Evolutionary conservation across 1,140 invertebrate genomes (phyloP), one percentile per base, ranked within the genome.

Genomic region (Procambarus virginalis): DNA sequence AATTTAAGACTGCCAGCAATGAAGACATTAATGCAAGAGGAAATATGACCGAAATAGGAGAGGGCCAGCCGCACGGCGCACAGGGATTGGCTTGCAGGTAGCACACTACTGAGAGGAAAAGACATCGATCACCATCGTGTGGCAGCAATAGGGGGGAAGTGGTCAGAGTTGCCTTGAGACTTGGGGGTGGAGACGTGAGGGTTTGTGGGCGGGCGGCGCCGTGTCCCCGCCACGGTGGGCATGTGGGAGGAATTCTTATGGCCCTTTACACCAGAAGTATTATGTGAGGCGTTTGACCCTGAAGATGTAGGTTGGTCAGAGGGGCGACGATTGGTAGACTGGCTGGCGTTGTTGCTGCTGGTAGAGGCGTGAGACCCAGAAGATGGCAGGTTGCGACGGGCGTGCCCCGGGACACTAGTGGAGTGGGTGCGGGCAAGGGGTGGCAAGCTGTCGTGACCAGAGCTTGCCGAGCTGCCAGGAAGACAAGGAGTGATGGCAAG

Each of bases 381-480:
- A n/a, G 68, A 8, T 73, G 68, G 68, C 68, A 34, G 68, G 68
- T 73, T 73, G 68, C 68, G 68, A n/a, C n/a, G 80, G 60, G 6
- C 14, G 3, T 4, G 80, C 34, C 58, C 80, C 45, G 58, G 48
- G 3, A 68, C 34, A 82, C 17, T 45, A 64, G 10, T 48, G 75
- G 84, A 55, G 51, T 51, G 73, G 46, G 51, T 45, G 22, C 76
- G 75, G 46, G 75, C 51, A 46, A 86, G 84, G 22, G 84, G 84
- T 78, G 84, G 84, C 73, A 86, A 86, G 51, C 75, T 86, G 75
- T 86, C 73, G n/a, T 73, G 73, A 12, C 84, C 84, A 55, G 84
- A 86, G 48, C 75, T 73, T 55, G 84, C 84, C 3, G 84, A 86
- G 51, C 84, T 86, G 84, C 84, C 76, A 78, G 49, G 22, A 49